phyloP scores from a whole-genome alignment of 2,888 invertebrate genomes.

The Drosophila picticornis region DNA sequence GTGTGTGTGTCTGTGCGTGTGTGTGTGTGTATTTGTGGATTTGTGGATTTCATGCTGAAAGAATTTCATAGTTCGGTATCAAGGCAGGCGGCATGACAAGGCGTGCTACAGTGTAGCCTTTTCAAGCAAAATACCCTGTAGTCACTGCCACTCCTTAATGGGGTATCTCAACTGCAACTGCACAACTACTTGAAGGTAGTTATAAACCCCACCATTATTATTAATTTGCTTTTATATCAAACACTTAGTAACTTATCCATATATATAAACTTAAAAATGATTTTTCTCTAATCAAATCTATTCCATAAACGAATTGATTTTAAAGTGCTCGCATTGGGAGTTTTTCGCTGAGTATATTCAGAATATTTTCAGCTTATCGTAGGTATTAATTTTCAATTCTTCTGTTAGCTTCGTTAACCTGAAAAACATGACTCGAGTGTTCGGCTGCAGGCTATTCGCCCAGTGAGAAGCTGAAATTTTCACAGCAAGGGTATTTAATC shows the following conservation, averaged over 20 bases:
- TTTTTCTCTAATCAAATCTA: not conserved
- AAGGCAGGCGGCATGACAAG: constrained; percentile 61
- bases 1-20: constrained; percentile 20
- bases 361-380: not conserved
- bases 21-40: constrained; percentile 11
- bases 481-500: not conserved
- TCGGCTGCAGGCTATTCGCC: constrained; percentile 1
- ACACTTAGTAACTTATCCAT: not conserved
- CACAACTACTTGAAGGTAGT: not conserved
- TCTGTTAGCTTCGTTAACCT: not conserved
- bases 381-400: not conserved
- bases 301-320: not conserved
- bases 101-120: constrained; percentile 31
- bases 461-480: not conserved
- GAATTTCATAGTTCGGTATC: constrained; percentile 59
- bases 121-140: constrained; percentile 25
- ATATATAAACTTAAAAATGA: not conserved
- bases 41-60: constrained; percentile 67
- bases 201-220: not conserved
- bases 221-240: not conserved
- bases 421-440: not conserved
- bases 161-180: not conserved
- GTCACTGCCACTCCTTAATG: not conserved
- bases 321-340: no score
- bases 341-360: not conserved